Base-by-base conservation (phyloP, 2,797 vertebrate species). In the Rhabdophis nuchalis region DNA sequence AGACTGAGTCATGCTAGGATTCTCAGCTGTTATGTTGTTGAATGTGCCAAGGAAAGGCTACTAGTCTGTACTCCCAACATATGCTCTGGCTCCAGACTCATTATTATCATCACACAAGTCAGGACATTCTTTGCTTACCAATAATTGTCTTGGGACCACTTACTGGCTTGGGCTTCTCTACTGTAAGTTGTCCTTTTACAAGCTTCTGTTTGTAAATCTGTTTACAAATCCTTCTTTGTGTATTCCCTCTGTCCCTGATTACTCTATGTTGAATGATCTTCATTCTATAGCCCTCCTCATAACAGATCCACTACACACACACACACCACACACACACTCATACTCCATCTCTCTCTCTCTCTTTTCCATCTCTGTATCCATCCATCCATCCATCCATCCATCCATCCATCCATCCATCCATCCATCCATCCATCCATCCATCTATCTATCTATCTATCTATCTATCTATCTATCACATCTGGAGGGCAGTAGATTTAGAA, bases 1-100 rank as follows among this genome's bases (percentile, higher is more conserved):
- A 97, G 96, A 98, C 98, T 97, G 94, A 96, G 90, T 96, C 97
- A 97, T 96, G 94, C 97, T 97, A 92, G 88, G 97, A 94, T 97
- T 95, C 94, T 98, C 98, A 98, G 98, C 98, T 98, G 98, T 98
- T 91, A 85, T 23, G 95, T 90, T 54, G 87, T 87, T 93, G 86
- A 93, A 88, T 85, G 57, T 88, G 89, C 92, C 92, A 92, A 90
- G 58, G 60, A 90, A 86, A 87, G 60, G 85, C 53, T 72, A 86
- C 82, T 54, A 93, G 60, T 87, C 89, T 91, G 27, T 82, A 61
- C 12, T 52, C 86, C 77, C 77, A 88, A 88, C 89, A 88, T 54
- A 93, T 85, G 86, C 25, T 88, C 56, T n/a, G 27, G 64, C 86
- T 82, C 57, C 32, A 9, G 57, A 88, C 91, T 88, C 86, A 41